Evolutionary conservation across 2,888 invertebrate species (phyloP).

Genomic region (Aspidapion aeneum): DNA sequence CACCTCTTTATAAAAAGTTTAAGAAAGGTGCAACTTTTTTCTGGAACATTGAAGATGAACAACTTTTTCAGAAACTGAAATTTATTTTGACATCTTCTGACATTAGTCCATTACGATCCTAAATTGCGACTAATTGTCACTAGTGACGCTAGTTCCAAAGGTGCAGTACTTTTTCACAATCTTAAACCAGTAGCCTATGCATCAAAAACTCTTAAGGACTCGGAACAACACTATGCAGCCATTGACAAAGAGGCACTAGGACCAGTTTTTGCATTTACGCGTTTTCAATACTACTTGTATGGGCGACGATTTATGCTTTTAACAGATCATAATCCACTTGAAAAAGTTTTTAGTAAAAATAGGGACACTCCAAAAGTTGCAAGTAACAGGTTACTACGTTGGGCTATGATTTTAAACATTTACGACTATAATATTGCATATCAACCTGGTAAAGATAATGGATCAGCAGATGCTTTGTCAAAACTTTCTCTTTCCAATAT

Average conservation of each 20-base stretch:
- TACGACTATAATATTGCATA: too few relatives aligned
- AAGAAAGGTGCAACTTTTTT: slow-evolving; percentile 15
- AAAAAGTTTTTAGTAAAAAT: slow-evolving; percentile 15
- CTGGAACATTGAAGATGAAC: slow-evolving; percentile 12
- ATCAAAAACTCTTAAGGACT: slow-evolving; percentile 16
- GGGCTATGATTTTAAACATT: slow-evolving; percentile 8
- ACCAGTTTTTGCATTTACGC: slow-evolving; percentile 16
- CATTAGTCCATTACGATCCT: not conserved
- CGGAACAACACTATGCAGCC: slow-evolving; percentile 17
- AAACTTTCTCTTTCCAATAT: too few relatives aligned
- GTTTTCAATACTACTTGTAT: slow-evolving; percentile 17
- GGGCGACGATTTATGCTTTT: slow-evolving; percentile 13
- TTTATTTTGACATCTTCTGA: slow-evolving; percentile 17
- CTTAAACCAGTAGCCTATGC: slow-evolving; percentile 11
- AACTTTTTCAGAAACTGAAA: slow-evolving; percentile 17
- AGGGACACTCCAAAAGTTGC: slow-evolving; percentile 12
- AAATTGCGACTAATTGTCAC: not conserved
- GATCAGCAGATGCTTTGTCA: slow-evolving; percentile 17
- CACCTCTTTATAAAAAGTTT: slow-evolving; percentile 15
- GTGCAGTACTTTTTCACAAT: slow-evolving; percentile 21
- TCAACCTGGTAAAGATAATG: not conserved
- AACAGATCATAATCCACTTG: slow-evolving; percentile 21
- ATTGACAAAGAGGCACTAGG: slow-evolving; percentile 25
- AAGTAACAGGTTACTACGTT: slow-evolving; percentile 17
- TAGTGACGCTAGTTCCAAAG: not conserved